Conservation (phyloP, 1,140 invertebrate species). For the Lerema accius region DNA sequence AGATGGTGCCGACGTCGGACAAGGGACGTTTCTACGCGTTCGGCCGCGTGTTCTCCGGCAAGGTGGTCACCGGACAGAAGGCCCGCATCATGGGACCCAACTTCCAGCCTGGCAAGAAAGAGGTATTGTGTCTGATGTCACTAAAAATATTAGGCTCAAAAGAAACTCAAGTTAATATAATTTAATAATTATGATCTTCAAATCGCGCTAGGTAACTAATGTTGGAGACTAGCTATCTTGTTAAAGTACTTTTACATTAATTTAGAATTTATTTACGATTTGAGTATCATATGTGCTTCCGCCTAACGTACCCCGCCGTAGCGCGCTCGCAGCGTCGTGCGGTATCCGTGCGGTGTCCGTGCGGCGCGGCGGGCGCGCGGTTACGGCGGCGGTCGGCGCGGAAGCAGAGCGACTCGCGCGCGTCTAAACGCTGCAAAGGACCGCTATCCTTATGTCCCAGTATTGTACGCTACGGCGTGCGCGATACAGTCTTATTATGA, state of each 20-base stretch:
- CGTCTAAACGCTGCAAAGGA: constrained; percentile 84
- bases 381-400: constrained; percentile 53
- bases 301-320: constrained; percentile 58
- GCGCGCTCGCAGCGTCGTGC: constrained; percentile 38
- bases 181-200: too few relatives aligned
- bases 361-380: constrained; percentile 30
- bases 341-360: too few relatives aligned
- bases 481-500: too few relatives aligned
- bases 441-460: constrained; percentile 87
- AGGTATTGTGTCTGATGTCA: too few relatives aligned
- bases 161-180: too few relatives aligned
- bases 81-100: constrained; percentile 99
- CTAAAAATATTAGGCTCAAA: too few relatives aligned
- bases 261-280: too few relatives aligned
- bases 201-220: too few relatives aligned
- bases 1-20: constrained; percentile 99
- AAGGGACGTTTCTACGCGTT: constrained; percentile 99
- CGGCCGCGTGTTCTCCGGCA: constrained; percentile 99
- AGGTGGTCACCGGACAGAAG: constrained; percentile 96
- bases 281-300: too few relatives aligned
- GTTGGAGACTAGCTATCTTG: too few relatives aligned
- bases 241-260: too few relatives aligned
- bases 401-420: constrained; percentile 52
- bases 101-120: constrained; percentile 98
- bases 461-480: constrained; percentile 82